Percentiles rank a stretch among this genome's conserved stretches.
Evolutionary conservation across 1,140 invertebrate species (phyloP).

Genomic region (Acromyrmex charruanus): DNA sequence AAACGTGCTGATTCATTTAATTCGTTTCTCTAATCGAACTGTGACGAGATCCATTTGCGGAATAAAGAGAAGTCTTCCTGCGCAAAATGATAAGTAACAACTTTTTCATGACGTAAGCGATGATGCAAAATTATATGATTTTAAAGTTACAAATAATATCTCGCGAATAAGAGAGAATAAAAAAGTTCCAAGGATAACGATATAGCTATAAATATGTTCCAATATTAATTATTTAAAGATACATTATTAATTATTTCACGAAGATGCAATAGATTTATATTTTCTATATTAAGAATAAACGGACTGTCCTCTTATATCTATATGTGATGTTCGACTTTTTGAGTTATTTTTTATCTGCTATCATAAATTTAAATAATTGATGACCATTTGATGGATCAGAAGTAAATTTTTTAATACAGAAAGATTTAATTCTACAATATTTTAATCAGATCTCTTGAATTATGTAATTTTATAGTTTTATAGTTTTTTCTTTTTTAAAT

Average conservation of each 20-base stretch:
- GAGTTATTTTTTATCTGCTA: neutral
- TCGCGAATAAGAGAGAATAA: neutral
- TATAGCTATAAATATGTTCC: neutral
- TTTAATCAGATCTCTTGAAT: neutral
- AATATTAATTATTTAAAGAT: slow-evolving; percentile 1
- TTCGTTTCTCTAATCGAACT: neutral
- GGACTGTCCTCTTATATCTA: neutral
- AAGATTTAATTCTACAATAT: neutral
- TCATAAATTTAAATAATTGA: neutral
- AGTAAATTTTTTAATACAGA: neutral
- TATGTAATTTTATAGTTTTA: neutral
- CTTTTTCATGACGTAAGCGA: slow-evolving; percentile 11
- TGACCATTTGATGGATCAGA: neutral
- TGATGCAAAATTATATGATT: neutral
- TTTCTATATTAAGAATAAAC: neutral
- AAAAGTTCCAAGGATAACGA: neutral
- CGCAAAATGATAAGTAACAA: slow-evolving; percentile 33
- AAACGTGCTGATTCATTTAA: slow-evolving; percentile 31
- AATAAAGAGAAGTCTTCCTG: neutral
- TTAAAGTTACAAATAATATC: neutral
- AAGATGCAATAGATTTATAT: neutral
- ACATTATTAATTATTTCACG: slow-evolving; percentile 1
- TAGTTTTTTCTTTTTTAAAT: neutral
- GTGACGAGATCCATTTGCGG: slow-evolving; percentile 10
- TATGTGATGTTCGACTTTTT: neutral